Evolutionary conservation across 2,888 invertebrate genomes (phyloP), one percentile per base, ranked within the genome.

Genomic region (Teleiodes luculella): DNA sequence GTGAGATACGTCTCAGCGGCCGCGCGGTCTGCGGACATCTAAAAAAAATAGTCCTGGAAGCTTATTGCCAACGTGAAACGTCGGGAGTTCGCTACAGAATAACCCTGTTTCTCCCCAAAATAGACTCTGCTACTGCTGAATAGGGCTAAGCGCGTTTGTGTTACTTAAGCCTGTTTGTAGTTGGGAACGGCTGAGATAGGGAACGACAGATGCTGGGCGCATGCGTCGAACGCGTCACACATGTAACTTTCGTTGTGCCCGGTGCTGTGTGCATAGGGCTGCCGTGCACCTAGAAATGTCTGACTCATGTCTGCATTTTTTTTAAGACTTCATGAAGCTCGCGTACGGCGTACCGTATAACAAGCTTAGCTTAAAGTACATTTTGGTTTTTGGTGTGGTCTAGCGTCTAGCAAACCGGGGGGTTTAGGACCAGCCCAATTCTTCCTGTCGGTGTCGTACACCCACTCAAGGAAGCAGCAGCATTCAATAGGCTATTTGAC

Each of bases 131-230:
- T 0, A 0, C 0, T 0, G 2, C 60, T 5, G 6, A 11, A 16
- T 51, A 51, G 10, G 31, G 41, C n/a, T 1, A 18, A 8, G 24
- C 13, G 7, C 47, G 35, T n/a, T 39, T 2, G 3, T 18, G 5
- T 1, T 3, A 43, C 45, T 65, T 65, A 61, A 2, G 59, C 41
- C 67, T 49, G 74, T 79, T 62, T 59, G 51, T n/a, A 49, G 48
- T 52, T 58, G 39, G 11, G 3, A 45, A 48, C 53, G 57, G 61
- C 57, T 46, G 66, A 80, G 79, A 79, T 78, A 80, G 80, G 79
- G 81, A 78, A 76, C 77, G 76, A 82, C 83, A 86, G 88, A 88
- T 86, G 89, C 86, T 86, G 86, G 74, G 85, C 88, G 88, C 88
- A 88, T 88, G 88, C 88, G 88, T 74, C 41, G 60, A 39, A 60